A percentile compares a stretch with the other conserved stretches of the same genome.
phyloP scores from a whole-genome alignment of 2,797 vertebrate genomes.

The Coilia nasus region DNA sequence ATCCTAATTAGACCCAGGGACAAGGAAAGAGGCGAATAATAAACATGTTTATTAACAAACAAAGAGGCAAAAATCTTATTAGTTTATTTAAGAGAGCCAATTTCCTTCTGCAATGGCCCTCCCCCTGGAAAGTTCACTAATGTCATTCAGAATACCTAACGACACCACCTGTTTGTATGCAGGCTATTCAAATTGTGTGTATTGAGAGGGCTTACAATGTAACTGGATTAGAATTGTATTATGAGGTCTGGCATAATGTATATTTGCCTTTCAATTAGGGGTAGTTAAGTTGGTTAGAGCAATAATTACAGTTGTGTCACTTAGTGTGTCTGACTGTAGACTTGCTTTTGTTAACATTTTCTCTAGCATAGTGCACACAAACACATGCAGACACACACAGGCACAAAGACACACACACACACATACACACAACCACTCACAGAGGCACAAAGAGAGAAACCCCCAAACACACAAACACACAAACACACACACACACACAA shows the following conservation, averaged over 20 bases:
- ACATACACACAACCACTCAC: not conserved
- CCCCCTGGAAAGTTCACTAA: constrained; percentile 29
- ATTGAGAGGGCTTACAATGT: constrained; percentile 42
- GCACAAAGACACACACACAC: not conserved
- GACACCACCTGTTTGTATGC: constrained; percentile 41
- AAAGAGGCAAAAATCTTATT: not conserved
- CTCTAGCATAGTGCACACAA: not conserved
- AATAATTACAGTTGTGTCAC: not conserved
- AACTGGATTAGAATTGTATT: constrained; percentile 43
- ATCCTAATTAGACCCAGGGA: not conserved
- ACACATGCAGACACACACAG: not conserved
- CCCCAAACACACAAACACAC: not conserved
- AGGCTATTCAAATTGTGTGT: constrained; percentile 47
- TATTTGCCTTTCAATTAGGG: constrained; percentile 46
- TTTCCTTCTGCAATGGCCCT: constrained; percentile 37
- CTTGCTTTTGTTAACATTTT: not conserved
- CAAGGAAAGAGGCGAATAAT: constrained; percentile 2
- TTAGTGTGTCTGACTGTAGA: not conserved
- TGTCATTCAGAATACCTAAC: constrained; percentile 42
- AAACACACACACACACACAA: not conserved
- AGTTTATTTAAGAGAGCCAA: constrained; percentile 35
- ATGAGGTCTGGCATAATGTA: constrained; percentile 34
- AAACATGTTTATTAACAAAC: constrained; percentile 28
- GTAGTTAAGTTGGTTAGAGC: not conserved
- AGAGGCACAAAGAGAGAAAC: too few relatives aligned